phyloP scores from a whole-genome alignment of 1,140 invertebrate species.

The Cyrtorhinus lividipennis region DNA sequence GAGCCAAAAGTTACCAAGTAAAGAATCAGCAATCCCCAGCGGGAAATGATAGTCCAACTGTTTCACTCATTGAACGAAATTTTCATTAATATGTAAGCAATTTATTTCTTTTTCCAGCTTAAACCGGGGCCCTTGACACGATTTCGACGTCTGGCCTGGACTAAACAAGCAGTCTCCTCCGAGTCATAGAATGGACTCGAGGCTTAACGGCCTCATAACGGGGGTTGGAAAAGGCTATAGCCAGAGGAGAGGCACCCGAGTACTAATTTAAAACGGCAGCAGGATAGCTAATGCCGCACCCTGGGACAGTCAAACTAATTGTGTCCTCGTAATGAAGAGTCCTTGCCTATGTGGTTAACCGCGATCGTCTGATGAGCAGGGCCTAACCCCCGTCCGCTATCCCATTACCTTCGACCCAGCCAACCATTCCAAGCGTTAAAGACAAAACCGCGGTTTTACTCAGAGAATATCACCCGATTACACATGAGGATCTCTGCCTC shows the following conservation, averaged over 20 bases:
- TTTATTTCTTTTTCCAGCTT: no score
- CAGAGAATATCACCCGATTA: no score
- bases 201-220: background rate
- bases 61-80: no score
- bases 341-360: background rate
- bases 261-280: background rate
- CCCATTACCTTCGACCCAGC: background rate
- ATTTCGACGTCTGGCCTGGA: background rate
- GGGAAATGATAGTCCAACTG: no score
- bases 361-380: background rate
- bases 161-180: background rate
- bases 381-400: background rate
- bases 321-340: background rate
- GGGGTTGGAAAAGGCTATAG: background rate
- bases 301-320: background rate
- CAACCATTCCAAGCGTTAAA: no score
- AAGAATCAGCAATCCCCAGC: no score
- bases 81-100: no score
- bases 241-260: background rate
- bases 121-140: no score
- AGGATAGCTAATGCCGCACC: background rate
- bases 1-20: no score
- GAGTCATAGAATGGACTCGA: background rate
- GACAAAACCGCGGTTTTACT: no score
- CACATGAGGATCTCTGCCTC: no score